Evolutionary conservation across 2,797 vertebrate genomes (phyloP), one percentile per base, ranked within the genome.

Genomic region (Lacerta bilineata): DNA sequence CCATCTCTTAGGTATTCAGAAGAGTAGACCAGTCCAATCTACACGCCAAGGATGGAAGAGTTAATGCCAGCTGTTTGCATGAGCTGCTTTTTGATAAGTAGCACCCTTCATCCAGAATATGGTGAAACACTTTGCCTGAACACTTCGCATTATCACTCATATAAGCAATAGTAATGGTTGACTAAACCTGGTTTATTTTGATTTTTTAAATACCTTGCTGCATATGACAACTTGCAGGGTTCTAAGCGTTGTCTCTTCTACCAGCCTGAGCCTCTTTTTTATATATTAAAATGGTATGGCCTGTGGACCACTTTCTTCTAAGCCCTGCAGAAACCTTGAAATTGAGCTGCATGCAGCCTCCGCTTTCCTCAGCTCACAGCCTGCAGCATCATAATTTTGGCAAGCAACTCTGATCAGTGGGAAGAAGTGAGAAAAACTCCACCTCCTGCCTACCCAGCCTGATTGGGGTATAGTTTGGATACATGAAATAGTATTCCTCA

Each of bases 61-160:
- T 88, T 92, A 5, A 20, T 87, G 59, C n/a, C 2, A 91, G 3
- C 0, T 0, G 78, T 6, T 27, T 25, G 23, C 77, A 72, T 79
- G n/a, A 71, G 29, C 33, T 46, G 4, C 13, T 66, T 91, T 87
- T 83, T 88, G 59, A 91, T 74, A 20, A 90, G 80, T 39, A 84
- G 29, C 27, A 4, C 1, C n/a, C 3, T 29, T 82, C 41, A 89
- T 33, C 33, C 71, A 87, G 84, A 4, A 33, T 84, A 61, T 7
- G 75, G 88, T 9, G 50, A 41, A 41, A 79, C 91, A 88, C 2
- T 29, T 69, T 43, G 29, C 27, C 66, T 25, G 88, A 93, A 87
- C 5, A 91, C 1, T 83, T 61, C 83, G 10, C 3, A 85, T 64
- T 25, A 50, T 50, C 92, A 77, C 4, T 33, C 87, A 89, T 84